Evolutionary conservation across 2,113 vertebrate genomes (phyloP), one percentile per base, ranked within the genome.

Genomic region (Patagioenas fasciata): DNA sequence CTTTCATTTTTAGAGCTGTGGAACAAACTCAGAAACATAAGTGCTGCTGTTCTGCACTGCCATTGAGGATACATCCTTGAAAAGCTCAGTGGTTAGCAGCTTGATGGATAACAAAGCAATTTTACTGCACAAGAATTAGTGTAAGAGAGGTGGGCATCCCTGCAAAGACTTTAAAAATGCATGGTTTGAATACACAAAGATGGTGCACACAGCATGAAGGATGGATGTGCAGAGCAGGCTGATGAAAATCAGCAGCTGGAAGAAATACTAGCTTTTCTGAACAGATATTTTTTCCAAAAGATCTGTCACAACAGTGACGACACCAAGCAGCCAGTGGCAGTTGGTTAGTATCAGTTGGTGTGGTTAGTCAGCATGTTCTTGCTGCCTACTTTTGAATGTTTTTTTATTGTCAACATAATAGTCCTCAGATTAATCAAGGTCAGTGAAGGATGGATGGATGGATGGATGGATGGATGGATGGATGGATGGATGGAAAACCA

Each of bases 241-340:
- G 15, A 21, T 48, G 44, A 23, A 48, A 20, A 54, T 48, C 16
- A 51, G 29, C 38, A 78, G 21, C 65, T 92, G 48, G 38, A 61
- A 72, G 47, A 54, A 8, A 40, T 2, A 24, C n/a, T 24, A 23
- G 10, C 38, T 78, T 72, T 58, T 78, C 44, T 48, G 44, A 48
- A 20, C n/a, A 61, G n/a, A 20, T 42, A 4, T 16, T 72, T 88
- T 13, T 18, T 72, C 24, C 29, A 19, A 54, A 83, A 21, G 5
- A 18, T 57, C 13, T 48, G 15, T 26, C 23, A 38, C 17, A 44
- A 6, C 11, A 40, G 16, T 0, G 1, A 6, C 8, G 9, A 82
- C 20, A 34, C 20, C 28, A 13, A 72, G 53, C 25, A 88, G 72
- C 20, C 11, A 24, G 34, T 1, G 7, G 29, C 6, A 53, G 5